phyloP scores from a whole-genome alignment of 2,113 vertebrate genomes.

The Seriola quinqueradiata region DNA sequence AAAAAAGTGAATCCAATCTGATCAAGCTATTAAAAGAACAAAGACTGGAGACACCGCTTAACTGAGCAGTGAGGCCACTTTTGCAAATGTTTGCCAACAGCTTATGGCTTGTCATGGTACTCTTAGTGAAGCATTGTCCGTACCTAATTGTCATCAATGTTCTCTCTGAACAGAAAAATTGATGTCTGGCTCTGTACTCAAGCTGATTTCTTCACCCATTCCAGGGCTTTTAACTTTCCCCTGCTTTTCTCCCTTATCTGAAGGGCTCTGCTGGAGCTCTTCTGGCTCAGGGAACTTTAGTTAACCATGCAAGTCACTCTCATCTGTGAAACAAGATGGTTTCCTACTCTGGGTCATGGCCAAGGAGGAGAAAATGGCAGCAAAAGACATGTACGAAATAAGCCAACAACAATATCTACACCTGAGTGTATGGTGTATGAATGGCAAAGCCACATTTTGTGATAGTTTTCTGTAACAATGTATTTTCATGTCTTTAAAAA shows the following conservation, averaged over 20 bases:
- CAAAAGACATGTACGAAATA: background rate
- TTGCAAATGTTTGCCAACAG: slow-evolving; percentile 59
- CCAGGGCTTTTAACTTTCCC: slow-evolving; percentile 39
- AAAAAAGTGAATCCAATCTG: slow-evolving; percentile 75
- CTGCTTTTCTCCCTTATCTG: slow-evolving; percentile 32
- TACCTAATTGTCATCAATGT: slow-evolving; percentile 60
- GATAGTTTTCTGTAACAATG: background rate
- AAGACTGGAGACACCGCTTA: slow-evolving; percentile 45
- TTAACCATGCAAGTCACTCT: slow-evolving; percentile 53
- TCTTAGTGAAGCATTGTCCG: slow-evolving; percentile 44
- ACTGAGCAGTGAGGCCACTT: slow-evolving; percentile 43
- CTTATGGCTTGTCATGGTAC: slow-evolving; percentile 43
- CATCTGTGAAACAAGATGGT: slow-evolving; percentile 62
- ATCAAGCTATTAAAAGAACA: slow-evolving; percentile 80
- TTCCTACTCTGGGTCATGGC: slow-evolving; percentile 47
- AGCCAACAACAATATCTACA: background rate
- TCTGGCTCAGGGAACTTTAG: slow-evolving; percentile 48
- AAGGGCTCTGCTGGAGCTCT: slow-evolving; percentile 34
- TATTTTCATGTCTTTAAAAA: background rate
- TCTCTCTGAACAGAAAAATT: slow-evolving; percentile 28
- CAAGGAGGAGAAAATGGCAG: slow-evolving; percentile 43
- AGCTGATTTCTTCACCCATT: slow-evolving; percentile 25
- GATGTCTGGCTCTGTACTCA: slow-evolving; percentile 42
- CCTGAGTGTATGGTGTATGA: background rate
- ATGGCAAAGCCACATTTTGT: background rate